A percentile compares a stretch with the other conserved stretches of the same genome.
These are phyloP conservation scores for Pristionchus arcanus DNA, from an alignment of 2,888 invertebrate species.

Conservation along the genomic window DNA sequence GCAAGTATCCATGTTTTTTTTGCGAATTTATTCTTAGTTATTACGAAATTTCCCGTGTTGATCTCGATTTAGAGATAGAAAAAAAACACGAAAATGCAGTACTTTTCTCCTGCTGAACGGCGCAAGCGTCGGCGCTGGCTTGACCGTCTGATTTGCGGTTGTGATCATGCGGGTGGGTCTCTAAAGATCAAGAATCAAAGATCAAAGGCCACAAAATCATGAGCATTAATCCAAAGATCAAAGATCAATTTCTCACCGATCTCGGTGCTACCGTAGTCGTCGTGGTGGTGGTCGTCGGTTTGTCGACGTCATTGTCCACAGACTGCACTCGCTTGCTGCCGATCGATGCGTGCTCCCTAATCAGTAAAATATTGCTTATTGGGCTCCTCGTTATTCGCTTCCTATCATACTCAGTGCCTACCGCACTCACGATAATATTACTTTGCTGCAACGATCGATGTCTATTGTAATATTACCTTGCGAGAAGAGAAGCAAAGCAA, in stretches of 20 bases:
- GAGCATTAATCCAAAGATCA: not conserved
- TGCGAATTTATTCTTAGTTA: too few relatives aligned
- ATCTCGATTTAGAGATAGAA: too few relatives aligned
- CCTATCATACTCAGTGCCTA: too few relatives aligned
- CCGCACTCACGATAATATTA: too few relatives aligned
- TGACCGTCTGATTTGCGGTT: not conserved
- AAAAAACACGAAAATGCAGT: too few relatives aligned
- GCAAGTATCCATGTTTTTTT: not conserved
- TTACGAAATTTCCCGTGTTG: too few relatives aligned
- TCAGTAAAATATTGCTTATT: not conserved
- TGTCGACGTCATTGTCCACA: slow-evolving; percentile 8
- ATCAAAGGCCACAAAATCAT: not conserved
- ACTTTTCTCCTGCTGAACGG: slow-evolving; percentile 7
- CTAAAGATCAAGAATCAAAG: not conserved
- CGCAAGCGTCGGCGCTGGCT: not conserved
- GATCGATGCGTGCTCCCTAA: not conserved
- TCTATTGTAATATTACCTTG: too few relatives aligned
- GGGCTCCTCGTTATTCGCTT: not conserved
- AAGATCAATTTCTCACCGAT: not conserved
- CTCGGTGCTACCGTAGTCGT: not conserved
- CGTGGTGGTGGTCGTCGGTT: not conserved
- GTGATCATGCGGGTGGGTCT: slow-evolving; percentile 15
- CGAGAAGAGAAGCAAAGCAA: too few relatives aligned
- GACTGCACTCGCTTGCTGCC: slow-evolving; percentile 14
- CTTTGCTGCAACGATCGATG: too few relatives aligned